These are phyloP conservation scores for Palythoa grandis DNA, from an alignment of 92 coral and sea anemone genomes.

Conservation along the genomic window DNA sequence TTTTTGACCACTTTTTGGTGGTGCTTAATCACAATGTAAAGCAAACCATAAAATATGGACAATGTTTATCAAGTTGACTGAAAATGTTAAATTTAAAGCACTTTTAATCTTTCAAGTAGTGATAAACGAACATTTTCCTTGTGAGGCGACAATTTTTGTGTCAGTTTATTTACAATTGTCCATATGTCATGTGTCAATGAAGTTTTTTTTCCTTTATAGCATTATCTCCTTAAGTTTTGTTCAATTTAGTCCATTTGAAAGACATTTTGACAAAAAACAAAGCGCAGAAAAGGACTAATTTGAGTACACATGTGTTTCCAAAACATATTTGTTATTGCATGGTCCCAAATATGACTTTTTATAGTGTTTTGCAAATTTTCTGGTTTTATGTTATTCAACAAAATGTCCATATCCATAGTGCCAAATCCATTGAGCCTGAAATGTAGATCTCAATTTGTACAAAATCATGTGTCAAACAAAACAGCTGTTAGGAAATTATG, in stretches of 20 bases:
- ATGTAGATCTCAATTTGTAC: background rate
- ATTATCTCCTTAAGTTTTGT: background rate
- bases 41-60: too few relatives aligned
- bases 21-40: too few relatives aligned
- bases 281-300: background rate
- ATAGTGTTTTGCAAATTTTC: background rate
- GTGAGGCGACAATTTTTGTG: background rate
- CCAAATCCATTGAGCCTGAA: background rate
- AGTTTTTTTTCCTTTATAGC: too few relatives aligned
- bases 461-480: background rate
- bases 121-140: background rate
- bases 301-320: background rate
- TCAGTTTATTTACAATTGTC: background rate
- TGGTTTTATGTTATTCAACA: too few relatives aligned
- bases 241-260: background rate
- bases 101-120: background rate
- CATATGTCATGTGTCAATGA: too few relatives aligned
- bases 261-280: background rate
- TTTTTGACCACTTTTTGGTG: too few relatives aligned
- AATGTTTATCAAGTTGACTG: background rate
- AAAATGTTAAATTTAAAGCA: background rate
- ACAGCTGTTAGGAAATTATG: too few relatives aligned
- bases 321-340: background rate
- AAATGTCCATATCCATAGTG: background rate
- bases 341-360: slow-evolving; percentile 7